Evolutionary conservation across 2,113 vertebrate species (phyloP), one percentile per base, ranked within the genome.

Genomic region (Sinosuthora webbiana): DNA sequence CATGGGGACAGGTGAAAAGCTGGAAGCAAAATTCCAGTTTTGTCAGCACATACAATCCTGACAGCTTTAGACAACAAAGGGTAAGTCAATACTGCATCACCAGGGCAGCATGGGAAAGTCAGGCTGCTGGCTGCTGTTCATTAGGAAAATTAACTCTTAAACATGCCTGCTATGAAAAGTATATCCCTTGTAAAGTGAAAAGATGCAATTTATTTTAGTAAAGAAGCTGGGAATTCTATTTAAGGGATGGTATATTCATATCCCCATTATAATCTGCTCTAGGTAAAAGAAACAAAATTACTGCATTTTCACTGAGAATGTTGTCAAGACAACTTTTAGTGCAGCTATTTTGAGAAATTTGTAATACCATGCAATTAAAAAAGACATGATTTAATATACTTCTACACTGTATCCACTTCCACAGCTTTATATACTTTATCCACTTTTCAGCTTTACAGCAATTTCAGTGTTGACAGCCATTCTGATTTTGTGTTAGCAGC

Each of bases 321-420:
- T 62, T 80, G 78, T 83, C 81, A 95, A 77, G 78, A 69, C 63
- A 91, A 87, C 9, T 91, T 95, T 75, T 50, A 68, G 19, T 85
- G 50, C 27, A 73, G 59, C 27, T 83, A 31, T 73, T 73, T 50
- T 42, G 33, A 89, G 63, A 83, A 52, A 73, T 79, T 16, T 79
- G 9, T 60, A 78, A 68, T 71, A 50, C 22, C 4, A 22, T 56
- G 39, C 16, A 68, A 53, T 71, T 83, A 13, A 37, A 65, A 91
- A 76, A 15, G 8, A 11, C 4, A 13, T 33, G 8, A 82, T 71
- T 90, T 87, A 73, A 82, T 65, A 56, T 44, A 42, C 18, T 91
- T 64, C 22, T 71, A 31, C 13, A 14, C 10, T 56, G 42, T 57
- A 42, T 45, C 52, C 55, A 10, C 30, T 85, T 91, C 50, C 37